These are phyloP conservation scores for Oophaga pumilio DNA, from an alignment of 2,113 vertebrate genomes.

Conservation along the genomic window DNA sequence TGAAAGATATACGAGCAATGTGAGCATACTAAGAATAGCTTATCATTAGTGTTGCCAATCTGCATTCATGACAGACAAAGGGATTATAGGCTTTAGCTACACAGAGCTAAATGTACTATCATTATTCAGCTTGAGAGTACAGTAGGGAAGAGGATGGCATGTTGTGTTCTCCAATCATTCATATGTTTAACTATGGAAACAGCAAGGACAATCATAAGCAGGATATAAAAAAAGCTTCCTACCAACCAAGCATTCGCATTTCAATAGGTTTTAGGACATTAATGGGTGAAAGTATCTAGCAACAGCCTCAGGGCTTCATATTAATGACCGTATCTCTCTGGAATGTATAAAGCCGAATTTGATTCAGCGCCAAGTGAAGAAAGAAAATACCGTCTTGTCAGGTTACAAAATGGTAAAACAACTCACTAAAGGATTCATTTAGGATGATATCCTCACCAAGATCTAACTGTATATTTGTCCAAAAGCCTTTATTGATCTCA, in stretches of 20 bases:
- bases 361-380: slow-evolving; percentile 16
- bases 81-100: slow-evolving; percentile 55
- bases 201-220: slow-evolving; percentile 47
- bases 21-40: slow-evolving; percentile 44
- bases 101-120: slow-evolving; percentile 53
- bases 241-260: slow-evolving; percentile 26
- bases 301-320: slow-evolving; percentile 39
- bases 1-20: slow-evolving; percentile 46
- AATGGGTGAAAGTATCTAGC: slow-evolving; percentile 46
- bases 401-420: slow-evolving; percentile 20
- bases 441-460: not conserved
- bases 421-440: slow-evolving; percentile 17
- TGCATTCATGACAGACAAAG: slow-evolving; percentile 53
- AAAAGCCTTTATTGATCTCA: slow-evolving; percentile 42
- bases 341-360: slow-evolving; percentile 13
- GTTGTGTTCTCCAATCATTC: slow-evolving; percentile 33
- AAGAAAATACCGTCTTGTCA: not conserved
- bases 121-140: slow-evolving; percentile 53
- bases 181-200: slow-evolving; percentile 50
- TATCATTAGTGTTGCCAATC: slow-evolving; percentile 56
- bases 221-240: slow-evolving; percentile 42
- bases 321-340: slow-evolving; percentile 39
- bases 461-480: slow-evolving; percentile 35
- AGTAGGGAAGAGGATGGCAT: slow-evolving; percentile 43
- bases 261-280: slow-evolving; percentile 44